Conservation (phyloP, 2,888 invertebrate species). For the Amphipoea oculea region DNA sequence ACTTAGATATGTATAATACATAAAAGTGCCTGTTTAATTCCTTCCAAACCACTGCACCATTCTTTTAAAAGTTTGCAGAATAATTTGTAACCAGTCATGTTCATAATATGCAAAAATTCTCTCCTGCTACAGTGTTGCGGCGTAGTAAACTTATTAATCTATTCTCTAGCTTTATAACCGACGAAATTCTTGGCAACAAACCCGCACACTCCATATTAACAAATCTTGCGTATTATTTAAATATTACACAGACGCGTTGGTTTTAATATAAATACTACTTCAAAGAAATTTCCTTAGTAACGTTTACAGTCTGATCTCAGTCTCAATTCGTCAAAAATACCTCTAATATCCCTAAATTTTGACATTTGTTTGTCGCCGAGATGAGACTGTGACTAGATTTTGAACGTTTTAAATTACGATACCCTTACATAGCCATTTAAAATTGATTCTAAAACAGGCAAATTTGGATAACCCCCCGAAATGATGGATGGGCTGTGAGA, state of each 20-base stretch:
- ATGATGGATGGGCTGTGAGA: too few species aligned
- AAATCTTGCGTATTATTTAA: conserved; percentile 21
- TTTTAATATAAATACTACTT: conserved; percentile 23
- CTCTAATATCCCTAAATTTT: too few species aligned
- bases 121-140: not conserved
- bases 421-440: too few species aligned
- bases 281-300: not conserved
- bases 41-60: too few species aligned
- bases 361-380: too few species aligned
- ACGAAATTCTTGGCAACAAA: conserved; percentile 36
- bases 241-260: conserved; percentile 10
- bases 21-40: not conserved
- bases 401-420: too few species aligned
- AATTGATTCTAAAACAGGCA: too few species aligned
- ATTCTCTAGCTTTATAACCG: conserved; percentile 36
- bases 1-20: too few species aligned
- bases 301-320: too few species aligned
- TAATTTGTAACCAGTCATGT: not conserved
- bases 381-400: too few species aligned
- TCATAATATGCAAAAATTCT: conserved; percentile 3
- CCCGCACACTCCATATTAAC: conserved; percentile 19
- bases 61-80: not conserved
- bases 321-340: too few species aligned
- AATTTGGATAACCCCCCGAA: too few species aligned
- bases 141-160: conserved; percentile 45